Percentiles rank a stretch among this genome's conserved stretches.
Conservation (phyloP, 2,113 vertebrate genomes). For the Apus apus region DNA sequence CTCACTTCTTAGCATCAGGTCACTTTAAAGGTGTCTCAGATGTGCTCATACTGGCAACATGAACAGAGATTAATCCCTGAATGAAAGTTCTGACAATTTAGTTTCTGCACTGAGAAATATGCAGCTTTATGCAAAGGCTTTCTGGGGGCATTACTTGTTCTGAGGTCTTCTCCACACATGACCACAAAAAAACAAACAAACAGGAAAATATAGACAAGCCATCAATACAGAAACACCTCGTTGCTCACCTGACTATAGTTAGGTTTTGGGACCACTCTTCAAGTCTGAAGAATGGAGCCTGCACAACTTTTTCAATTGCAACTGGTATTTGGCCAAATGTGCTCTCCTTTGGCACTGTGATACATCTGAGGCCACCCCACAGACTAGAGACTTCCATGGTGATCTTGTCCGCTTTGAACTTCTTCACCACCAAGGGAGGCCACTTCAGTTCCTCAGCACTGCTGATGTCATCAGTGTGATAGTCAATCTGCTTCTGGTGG, state of each 20-base stretch:
- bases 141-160: neutral
- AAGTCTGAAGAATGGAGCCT: conserved; percentile 77
- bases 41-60: neutral
- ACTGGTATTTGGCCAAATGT: conserved; percentile 40
- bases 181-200: neutral
- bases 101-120: neutral
- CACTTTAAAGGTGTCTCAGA: neutral
- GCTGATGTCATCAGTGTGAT: conserved; percentile 75
- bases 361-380: conserved; percentile 78
- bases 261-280: conserved; percentile 13
- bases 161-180: neutral
- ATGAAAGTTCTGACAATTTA: neutral
- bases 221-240: neutral
- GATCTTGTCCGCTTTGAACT: conserved; percentile 43
- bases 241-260: neutral
- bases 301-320: conserved; percentile 67
- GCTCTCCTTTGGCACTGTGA: conserved; percentile 69
- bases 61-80: neutral
- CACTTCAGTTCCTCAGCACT: conserved; percentile 37
- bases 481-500: conserved; percentile 77
- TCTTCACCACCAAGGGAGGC: conserved; percentile 60
- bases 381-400: conserved; percentile 72
- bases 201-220: neutral
- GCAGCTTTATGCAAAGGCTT: neutral
- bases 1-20: neutral